Percentiles rank a stretch among this genome's conserved stretches.
Evolutionary conservation across 2,888 invertebrate species (phyloP).

Genomic region (Gnatocerus cornutus): DNA sequence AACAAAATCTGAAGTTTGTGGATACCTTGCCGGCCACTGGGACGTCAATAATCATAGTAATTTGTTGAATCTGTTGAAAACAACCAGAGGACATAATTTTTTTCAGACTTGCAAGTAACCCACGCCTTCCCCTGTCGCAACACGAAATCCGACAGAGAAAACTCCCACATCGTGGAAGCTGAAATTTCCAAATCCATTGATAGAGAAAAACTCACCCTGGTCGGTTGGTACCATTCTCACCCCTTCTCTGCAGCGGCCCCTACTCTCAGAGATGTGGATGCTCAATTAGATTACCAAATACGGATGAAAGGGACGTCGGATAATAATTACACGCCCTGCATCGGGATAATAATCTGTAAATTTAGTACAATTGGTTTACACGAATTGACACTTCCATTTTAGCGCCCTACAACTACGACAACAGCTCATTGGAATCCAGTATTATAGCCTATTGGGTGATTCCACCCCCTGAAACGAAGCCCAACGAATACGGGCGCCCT

Average conservation of each 20-base stretch:
- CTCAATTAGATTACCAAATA: slow-evolving; percentile 95
- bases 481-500: slow-evolving; percentile 93
- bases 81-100: slow-evolving; percentile 1
- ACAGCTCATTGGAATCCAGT: slow-evolving; percentile 86
- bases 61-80: too few relatives aligned
- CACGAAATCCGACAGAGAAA: slow-evolving; percentile 85
- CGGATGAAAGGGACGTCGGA: slow-evolving; percentile 94
- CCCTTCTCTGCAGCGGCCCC: slow-evolving; percentile 91
- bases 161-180: slow-evolving; percentile 83
- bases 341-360: slow-evolving; percentile 93
- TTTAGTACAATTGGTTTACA: too few relatives aligned
- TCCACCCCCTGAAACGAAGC: slow-evolving; percentile 95
- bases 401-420: slow-evolving; percentile 90
- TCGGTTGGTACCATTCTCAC: slow-evolving; percentile 98
- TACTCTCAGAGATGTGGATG: slow-evolving; percentile 90
- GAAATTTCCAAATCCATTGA: slow-evolving; percentile 90
- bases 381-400: slow-evolving; percentile 60
- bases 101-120: slow-evolving; percentile 83
- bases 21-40: slow-evolving; percentile 97
- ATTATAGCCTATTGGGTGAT: slow-evolving; percentile 94
- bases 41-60: slow-evolving; percentile 94
- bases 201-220: slow-evolving; percentile 84
- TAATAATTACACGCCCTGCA: slow-evolving; percentile 93
- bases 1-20: slow-evolving; percentile 94
- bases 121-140: slow-evolving; percentile 92